Evolutionary conservation across 1,140 invertebrate genomes (phyloP).

Genomic region (Dinoponera quadriceps): DNA sequence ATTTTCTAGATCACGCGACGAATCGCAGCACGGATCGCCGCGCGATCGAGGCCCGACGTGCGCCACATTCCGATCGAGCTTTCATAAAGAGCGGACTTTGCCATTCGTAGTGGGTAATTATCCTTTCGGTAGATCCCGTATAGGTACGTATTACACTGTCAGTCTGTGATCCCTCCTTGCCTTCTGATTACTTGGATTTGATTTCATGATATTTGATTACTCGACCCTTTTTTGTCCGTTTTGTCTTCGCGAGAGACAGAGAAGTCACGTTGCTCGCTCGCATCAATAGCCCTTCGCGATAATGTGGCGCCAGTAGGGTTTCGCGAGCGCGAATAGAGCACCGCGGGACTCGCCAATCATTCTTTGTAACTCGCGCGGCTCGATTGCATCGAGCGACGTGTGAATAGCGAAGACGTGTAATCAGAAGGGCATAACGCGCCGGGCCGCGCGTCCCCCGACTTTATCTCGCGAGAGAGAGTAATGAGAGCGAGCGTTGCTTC

Average conservation of each 20-base stretch:
- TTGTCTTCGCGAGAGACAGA: too few relatives aligned
- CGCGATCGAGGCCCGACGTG: not conserved
- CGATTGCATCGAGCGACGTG: conserved; percentile 19
- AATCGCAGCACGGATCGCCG: not conserved
- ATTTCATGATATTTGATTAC: not conserved
- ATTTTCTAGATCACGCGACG: not conserved
- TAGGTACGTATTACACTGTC: not conserved
- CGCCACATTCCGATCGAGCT: not conserved
- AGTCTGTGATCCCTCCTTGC: not conserved
- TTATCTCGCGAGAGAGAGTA: conserved; percentile 59
- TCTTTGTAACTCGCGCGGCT: conserved; percentile 8
- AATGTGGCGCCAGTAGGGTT: not conserved
- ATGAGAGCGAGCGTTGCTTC: conserved; percentile 41
- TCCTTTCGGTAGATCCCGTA: not conserved
- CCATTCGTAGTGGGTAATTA: not conserved
- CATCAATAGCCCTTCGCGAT: not conserved
- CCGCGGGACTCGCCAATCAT: conserved; percentile 31
- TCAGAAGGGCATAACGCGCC: conserved; percentile 13
- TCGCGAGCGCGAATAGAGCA: conserved; percentile 11
- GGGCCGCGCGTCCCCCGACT: conserved; percentile 9
- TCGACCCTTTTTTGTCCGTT: not conserved
- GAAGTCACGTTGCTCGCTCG: not conserved
- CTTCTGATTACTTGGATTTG: not conserved
- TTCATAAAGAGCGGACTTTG: not conserved
- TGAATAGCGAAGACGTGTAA: conserved; percentile 26